A percentile compares a stretch with the other conserved stretches of the same genome.
Evolutionary conservation across 2,113 vertebrate genomes (phyloP).

Genomic region (Macaca nemestrina): DNA sequence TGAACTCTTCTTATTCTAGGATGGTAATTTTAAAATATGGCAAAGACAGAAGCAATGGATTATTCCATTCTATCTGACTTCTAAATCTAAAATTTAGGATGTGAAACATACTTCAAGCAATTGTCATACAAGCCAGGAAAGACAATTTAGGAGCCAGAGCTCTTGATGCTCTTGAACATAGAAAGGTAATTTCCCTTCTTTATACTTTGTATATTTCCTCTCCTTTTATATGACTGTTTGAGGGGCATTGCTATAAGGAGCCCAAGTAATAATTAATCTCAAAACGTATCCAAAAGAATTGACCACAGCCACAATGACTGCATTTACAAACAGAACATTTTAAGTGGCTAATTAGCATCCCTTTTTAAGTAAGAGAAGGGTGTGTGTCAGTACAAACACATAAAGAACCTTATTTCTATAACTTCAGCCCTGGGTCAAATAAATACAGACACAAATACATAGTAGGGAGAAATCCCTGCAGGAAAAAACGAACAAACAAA

Average conservation of each 20-base stretch:
- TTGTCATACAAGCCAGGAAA: background rate
- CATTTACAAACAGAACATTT: background rate
- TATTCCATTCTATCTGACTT: no score
- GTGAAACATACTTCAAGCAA: background rate
- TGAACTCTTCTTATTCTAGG: background rate
- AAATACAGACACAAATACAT: background rate
- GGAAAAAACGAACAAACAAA: background rate
- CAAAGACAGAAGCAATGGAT: background rate
- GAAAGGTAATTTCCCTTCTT: background rate
- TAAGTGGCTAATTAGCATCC: background rate
- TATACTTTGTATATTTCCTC: background rate
- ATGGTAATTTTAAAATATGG: background rate
- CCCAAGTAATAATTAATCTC: background rate
- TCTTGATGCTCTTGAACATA: background rate
- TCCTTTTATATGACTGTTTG: background rate
- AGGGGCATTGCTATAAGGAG: background rate
- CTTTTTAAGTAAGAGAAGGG: background rate
- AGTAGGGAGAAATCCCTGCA: background rate
- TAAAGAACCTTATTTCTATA: background rate
- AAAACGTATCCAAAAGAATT: background rate
- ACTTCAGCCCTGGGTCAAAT: background rate
- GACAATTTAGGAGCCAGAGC: background rate
- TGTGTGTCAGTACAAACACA: background rate
- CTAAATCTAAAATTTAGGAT: background rate
- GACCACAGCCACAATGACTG: background rate